A percentile compares a stretch with the other conserved stretches of the same genome.
Conservation (phyloP, 2,797 vertebrate genomes). For the Erpetoichthys calabaricus region DNA sequence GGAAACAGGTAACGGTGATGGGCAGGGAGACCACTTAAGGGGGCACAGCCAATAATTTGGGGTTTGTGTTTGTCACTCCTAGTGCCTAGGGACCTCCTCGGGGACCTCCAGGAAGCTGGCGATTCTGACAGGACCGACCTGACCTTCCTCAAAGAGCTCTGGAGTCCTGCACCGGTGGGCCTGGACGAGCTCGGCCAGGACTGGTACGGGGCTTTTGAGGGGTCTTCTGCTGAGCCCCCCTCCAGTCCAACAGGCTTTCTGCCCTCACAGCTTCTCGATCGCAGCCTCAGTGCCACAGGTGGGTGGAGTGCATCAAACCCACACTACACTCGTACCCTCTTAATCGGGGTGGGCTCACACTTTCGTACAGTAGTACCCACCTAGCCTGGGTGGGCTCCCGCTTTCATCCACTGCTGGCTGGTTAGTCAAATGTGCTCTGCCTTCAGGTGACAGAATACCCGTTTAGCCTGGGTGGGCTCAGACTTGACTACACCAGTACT, state of each 20-base stretch:
- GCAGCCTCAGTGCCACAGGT: constrained; percentile 57
- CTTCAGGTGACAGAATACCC: too few relatives aligned
- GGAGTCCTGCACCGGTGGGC: constrained; percentile 39
- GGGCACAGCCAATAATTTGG: too few relatives aligned
- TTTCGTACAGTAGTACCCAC: too few relatives aligned
- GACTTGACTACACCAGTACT: too few relatives aligned
- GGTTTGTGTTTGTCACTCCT: neutral
- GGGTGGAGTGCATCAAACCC: constrained; percentile 1
- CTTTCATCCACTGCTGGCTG: too few relatives aligned
- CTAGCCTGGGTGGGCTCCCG: too few relatives aligned
- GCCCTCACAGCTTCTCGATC: constrained; percentile 71
- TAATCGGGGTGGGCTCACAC: too few relatives aligned
- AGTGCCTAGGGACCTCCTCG: constrained; percentile 31
- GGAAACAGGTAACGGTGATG: constrained; percentile 27
- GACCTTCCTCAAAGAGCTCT: constrained; percentile 60
- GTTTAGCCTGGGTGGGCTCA: too few relatives aligned
- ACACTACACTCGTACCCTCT: too few relatives aligned
- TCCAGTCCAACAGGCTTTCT: constrained; percentile 51
- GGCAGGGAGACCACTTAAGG: too few relatives aligned
- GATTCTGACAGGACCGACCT: constrained; percentile 54
- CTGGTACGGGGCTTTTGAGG: constrained; percentile 49
- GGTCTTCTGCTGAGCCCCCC: constrained; percentile 31
- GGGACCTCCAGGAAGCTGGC: constrained; percentile 40
- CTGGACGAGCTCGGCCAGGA: constrained; percentile 42
- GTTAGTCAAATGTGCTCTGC: too few relatives aligned